A percentile compares a stretch with the other conserved stretches of the same genome.
Conservation (phyloP, 2,888 invertebrate genomes). For the Phasia obesa region DNA sequence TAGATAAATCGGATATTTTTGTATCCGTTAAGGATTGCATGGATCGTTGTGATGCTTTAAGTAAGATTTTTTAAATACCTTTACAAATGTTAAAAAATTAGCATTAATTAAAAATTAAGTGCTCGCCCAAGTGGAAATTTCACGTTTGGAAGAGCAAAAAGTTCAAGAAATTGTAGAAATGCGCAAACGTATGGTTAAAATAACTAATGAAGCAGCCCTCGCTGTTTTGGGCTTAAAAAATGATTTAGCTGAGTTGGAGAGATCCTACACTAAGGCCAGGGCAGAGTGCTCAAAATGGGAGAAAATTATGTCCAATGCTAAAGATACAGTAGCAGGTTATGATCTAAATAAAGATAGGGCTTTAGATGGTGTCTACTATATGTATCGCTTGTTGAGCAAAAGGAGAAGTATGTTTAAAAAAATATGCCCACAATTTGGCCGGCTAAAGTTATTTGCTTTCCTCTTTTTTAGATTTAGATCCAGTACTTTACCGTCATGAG, state of each 20-base stretch:
- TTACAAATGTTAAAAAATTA: background rate
- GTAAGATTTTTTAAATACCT: slow-evolving; percentile 73
- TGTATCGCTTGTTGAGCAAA: slow-evolving; percentile 78
- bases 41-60: slow-evolving; percentile 81
- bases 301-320: slow-evolving; percentile 77
- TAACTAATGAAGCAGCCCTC: slow-evolving; percentile 80
- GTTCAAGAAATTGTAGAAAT: slow-evolving; percentile 79
- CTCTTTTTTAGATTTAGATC: slow-evolving; percentile 63
- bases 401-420: slow-evolving; percentile 75
- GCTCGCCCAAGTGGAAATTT: slow-evolving; percentile 81
- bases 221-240: slow-evolving; percentile 80
- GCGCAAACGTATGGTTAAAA: slow-evolving; percentile 79
- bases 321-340: slow-evolving; percentile 76
- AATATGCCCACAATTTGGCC: background rate
- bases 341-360: slow-evolving; percentile 77
- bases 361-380: slow-evolving; percentile 78
- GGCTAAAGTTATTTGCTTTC: background rate
- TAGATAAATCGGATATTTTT: slow-evolving; percentile 77
- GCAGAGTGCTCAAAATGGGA: slow-evolving; percentile 80
- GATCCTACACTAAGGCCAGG: slow-evolving; percentile 78
- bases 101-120: slow-evolving; percentile 73
- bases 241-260: slow-evolving; percentile 79
- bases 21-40: slow-evolving; percentile 80
- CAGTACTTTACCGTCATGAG: slow-evolving; percentile 65
- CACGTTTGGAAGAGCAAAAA: slow-evolving; percentile 76